Evolutionary conservation across 2,113 vertebrate species (phyloP).

Genomic region (Perca schrenkii): DNA sequence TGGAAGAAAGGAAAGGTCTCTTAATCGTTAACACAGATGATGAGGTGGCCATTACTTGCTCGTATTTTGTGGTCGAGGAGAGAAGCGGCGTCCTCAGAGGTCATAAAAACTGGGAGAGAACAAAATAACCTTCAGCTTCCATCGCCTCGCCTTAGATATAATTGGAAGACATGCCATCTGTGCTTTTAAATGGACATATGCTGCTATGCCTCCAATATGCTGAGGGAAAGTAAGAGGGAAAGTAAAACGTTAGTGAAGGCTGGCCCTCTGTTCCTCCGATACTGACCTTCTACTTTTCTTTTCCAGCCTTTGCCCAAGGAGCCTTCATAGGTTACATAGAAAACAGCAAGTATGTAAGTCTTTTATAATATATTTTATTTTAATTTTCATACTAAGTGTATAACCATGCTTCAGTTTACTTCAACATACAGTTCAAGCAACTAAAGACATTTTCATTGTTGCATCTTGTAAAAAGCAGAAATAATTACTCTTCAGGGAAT

Average conservation of each 20-base stretch:
- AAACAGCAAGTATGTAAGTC: conserved; percentile 70
- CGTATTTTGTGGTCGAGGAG: conserved; percentile 58
- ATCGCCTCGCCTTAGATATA: conserved; percentile 52
- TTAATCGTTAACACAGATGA: conserved; percentile 56
- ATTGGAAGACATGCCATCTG: conserved; percentile 69
- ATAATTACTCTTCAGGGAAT: conserved; percentile 2
- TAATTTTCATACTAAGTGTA: conserved; percentile 19
- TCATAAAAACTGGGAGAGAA: conserved; percentile 61
- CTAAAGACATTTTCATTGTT: conserved; percentile 13
- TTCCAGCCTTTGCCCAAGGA: conserved; percentile 87
- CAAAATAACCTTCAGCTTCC: conserved; percentile 71
- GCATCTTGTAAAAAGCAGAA: conserved; percentile 1
- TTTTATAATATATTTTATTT: conserved; percentile 13
- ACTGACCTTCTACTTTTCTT: conserved; percentile 63
- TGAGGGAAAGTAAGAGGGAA: conserved; percentile 16
- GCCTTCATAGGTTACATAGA: conserved; percentile 83
- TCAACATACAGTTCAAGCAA: background rate
- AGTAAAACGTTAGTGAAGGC: conserved; percentile 19
- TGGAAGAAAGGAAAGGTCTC: conserved; percentile 47
- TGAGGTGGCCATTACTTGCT: conserved; percentile 59
- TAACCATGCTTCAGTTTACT: conserved; percentile 12
- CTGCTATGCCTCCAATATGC: conserved; percentile 48
- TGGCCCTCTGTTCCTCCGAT: conserved; percentile 31
- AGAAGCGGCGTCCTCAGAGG: conserved; percentile 47
- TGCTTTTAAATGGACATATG: conserved; percentile 72